Evolutionary conservation across 2,113 vertebrate species (phyloP).

Genomic region (rat (Rattus norvegicus)): DNA sequence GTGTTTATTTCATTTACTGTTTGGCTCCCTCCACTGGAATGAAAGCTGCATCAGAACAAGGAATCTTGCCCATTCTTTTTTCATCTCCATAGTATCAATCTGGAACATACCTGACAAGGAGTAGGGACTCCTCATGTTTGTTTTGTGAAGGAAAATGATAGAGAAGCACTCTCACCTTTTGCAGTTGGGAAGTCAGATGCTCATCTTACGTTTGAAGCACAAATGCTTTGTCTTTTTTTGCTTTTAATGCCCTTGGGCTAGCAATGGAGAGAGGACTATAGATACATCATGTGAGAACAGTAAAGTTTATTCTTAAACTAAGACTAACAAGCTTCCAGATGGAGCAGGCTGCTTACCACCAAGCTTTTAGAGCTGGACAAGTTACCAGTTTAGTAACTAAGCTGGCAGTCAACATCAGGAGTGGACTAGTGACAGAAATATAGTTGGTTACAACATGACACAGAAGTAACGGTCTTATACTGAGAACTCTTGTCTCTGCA

Average conservation of each 20-base stretch:
- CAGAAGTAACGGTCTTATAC: background rate
- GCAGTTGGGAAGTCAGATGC: background rate
- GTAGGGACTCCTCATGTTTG: background rate
- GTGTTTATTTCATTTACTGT: background rate
- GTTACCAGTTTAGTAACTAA: background rate
- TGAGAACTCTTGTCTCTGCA: background rate
- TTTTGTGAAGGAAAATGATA: background rate
- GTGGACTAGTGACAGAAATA: background rate
- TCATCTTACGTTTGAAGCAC: constrained; percentile 2
- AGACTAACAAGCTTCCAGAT: background rate
- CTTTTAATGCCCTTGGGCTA: background rate
- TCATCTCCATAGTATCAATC: background rate
- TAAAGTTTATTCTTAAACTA: constrained; percentile 43
- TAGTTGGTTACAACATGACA: background rate
- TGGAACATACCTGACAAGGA: background rate
- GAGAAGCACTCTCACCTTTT: background rate
- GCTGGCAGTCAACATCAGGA: background rate
- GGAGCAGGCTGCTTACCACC: background rate
- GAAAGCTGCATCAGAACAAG: background rate
- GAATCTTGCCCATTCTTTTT: background rate
- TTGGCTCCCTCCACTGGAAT: constrained; percentile 6
- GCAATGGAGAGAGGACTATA: background rate
- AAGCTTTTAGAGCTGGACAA: background rate
- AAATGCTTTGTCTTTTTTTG: background rate
- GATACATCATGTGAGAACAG: background rate